phyloP scores from a whole-genome alignment of 2,113 vertebrate species.

The Ahaetulla prasina region DNA sequence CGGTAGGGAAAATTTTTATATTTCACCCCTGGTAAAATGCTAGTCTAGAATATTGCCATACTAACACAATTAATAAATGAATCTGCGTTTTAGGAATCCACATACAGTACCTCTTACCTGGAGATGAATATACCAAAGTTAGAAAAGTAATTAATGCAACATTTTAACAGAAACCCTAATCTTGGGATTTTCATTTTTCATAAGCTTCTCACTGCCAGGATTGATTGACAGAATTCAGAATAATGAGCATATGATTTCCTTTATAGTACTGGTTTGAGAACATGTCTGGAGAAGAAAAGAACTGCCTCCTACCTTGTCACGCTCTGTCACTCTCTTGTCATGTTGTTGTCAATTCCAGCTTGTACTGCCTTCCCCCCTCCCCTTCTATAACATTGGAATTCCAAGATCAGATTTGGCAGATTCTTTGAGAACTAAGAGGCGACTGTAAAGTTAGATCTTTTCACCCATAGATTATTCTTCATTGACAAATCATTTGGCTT shows the following conservation, averaged over 20 bases:
- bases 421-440: not conserved
- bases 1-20: too few relatives aligned
- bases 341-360: not conserved
- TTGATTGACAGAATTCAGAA: not conserved
- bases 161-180: not conserved
- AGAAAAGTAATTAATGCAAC: not conserved
- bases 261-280: not conserved
- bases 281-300: not conserved
- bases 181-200: not conserved
- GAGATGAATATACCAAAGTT: not conserved
- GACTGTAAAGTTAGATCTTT: not conserved
- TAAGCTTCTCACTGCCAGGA: not conserved
- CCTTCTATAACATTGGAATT: not conserved
- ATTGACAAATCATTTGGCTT: not conserved
- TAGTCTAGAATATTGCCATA: too few relatives aligned
- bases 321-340: not conserved
- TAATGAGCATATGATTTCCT: not conserved
- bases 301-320: not conserved
- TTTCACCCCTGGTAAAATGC: too few relatives aligned
- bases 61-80: too few relatives aligned
- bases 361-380: not conserved
- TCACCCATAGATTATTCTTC: not conserved
- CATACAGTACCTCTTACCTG: not conserved
- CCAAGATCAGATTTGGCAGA: not conserved
- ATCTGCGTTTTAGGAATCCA: not conserved